Evolutionary conservation across 2,888 invertebrate species (phyloP).

Genomic region (Idaea dimidiata): DNA sequence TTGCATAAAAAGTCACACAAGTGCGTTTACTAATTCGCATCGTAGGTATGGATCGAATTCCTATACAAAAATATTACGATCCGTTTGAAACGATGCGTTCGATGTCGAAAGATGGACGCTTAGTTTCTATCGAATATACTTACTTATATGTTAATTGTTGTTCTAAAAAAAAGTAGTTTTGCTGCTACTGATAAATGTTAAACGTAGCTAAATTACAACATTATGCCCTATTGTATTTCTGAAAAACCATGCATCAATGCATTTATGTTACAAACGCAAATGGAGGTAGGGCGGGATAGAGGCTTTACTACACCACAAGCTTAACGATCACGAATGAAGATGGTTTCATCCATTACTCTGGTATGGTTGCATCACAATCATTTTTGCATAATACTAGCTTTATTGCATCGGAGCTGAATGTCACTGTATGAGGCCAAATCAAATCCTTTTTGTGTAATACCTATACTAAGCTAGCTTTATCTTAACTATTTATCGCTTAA

Average conservation of each 20-base stretch:
- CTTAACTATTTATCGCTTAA: slow-evolving; percentile 23
- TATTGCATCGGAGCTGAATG: slow-evolving; percentile 63
- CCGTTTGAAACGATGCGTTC: too few species aligned
- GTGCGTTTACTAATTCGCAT: too few species aligned
- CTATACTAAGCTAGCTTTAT: slow-evolving; percentile 8
- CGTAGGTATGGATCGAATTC: too few species aligned
- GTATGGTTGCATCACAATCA: slow-evolving; percentile 55
- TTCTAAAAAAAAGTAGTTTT: too few species aligned
- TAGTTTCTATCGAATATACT: too few species aligned
- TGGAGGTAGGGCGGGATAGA: slow-evolving; percentile 31
- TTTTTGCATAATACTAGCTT: slow-evolving; percentile 64
- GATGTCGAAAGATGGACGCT: too few species aligned
- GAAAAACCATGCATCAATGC: slow-evolving; percentile 35
- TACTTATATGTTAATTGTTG: too few species aligned
- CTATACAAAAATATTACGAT: too few species aligned
- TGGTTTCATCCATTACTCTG: slow-evolving; percentile 38
- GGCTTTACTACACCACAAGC: slow-evolving; percentile 25
- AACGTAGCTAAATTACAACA: neutral
- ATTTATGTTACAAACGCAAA: slow-evolving; percentile 48
- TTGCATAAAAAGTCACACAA: too few species aligned
- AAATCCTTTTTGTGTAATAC: slow-evolving; percentile 41
- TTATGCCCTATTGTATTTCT: slow-evolving; percentile 18
- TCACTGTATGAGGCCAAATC: slow-evolving; percentile 57
- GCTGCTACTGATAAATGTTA: neutral
- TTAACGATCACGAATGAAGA: slow-evolving; percentile 47